Evolutionary conservation across 2,888 invertebrate genomes (phyloP), one percentile per base, ranked within the genome.

Genomic region (Sesamia inferens): DNA sequence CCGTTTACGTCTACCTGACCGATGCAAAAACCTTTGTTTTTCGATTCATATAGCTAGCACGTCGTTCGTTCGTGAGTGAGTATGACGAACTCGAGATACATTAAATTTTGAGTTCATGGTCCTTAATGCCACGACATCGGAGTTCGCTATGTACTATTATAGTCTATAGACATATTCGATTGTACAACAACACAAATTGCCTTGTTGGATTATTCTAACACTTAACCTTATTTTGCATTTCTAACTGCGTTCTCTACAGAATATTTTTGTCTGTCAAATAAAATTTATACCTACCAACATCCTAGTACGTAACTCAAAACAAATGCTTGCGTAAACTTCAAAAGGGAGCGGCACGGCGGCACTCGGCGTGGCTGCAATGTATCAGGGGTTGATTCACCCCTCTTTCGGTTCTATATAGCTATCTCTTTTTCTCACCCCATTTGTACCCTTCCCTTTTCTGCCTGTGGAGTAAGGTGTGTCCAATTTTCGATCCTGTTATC

Each of bases 371-470:
- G 90, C 90, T 90, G 91, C 92, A 86, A 90, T 91, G 89, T 92
- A 90, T 93, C 93, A 94, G 93, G 96, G 96, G 95, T 94, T 92
- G 94, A 90, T 92, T 93, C 94, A 94, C 94, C 95, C 85, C 95
- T 94, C 92, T 90, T 93, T 91, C 91, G 89, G 92, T 92, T 89
- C 85, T 78, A 72, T 92, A 84, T 90, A 68, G 83, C 92, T 87
- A 78, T 95, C 95, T 88, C 92, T 90, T 91, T 95, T 89, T 87
- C 89, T 87, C 95, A 95, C 96, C 96, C 96, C 88, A 88, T 76
- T 83, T 70, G 70, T 76, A 81, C 74, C 81, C 72, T 78, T 94
- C 94, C 92, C 94, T 91, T 90, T 94, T 90, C 76, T 87, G 76
- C 91, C 57, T 77, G 73, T 74, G 76, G 74, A 81, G 77, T 81